A percentile compares a stretch with the other conserved stretches of the same genome.
phyloP scores from a whole-genome alignment of 2,797 vertebrate species.

The Peromyscus aztecus region DNA sequence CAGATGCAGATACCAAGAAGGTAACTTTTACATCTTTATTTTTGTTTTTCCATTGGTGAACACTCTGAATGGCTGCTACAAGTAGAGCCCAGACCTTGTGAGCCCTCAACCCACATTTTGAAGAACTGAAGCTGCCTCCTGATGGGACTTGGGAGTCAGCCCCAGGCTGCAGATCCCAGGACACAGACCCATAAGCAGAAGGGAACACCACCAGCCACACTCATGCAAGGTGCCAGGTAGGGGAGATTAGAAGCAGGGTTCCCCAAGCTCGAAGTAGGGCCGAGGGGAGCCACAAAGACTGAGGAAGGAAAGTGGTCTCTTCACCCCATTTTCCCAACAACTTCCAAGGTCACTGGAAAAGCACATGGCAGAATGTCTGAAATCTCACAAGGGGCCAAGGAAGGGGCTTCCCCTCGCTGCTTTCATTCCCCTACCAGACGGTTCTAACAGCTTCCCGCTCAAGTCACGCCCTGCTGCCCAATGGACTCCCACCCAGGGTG shows the following conservation, averaged over 20 bases:
- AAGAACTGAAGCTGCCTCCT: background rate
- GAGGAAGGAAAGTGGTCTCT: background rate
- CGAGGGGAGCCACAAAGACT: background rate
- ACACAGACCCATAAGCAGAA: fast-evolving
- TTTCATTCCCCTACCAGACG: background rate
- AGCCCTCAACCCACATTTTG: background rate
- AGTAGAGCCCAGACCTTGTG: background rate
- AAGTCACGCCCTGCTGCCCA: background rate
- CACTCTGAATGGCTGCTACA: background rate
- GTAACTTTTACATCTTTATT: background rate
- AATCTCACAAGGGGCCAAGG: background rate
- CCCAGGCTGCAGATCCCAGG: fast-evolving
- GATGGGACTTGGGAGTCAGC: background rate
- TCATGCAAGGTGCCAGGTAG: background rate
- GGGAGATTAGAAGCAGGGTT: too few species aligned
- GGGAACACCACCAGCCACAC: too few species aligned
- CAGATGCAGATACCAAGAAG: background rate
- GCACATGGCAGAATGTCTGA: background rate
- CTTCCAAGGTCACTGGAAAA: slow-evolving; percentile 38
- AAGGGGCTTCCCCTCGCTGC: background rate
- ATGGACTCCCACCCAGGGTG: background rate
- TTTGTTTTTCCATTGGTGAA: background rate
- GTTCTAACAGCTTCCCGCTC: background rate
- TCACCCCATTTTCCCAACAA: background rate
- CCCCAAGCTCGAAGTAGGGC: background rate